Percentiles rank a stretch among this genome's conserved stretches.
These are phyloP conservation scores for Eucera pruinosa DNA, from an alignment of 2,888 invertebrate genomes.

Conservation along the genomic window DNA sequence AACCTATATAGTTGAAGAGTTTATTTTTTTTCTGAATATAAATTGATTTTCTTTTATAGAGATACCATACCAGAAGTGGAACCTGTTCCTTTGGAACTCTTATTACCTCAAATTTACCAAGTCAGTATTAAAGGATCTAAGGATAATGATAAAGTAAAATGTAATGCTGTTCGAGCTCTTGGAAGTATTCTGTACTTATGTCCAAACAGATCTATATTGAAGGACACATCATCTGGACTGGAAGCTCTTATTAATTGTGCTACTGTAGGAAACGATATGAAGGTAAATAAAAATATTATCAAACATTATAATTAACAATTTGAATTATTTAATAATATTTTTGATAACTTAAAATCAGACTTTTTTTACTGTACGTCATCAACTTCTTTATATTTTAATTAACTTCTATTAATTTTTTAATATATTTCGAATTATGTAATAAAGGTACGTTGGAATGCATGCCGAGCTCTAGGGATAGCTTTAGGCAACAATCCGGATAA, in stretches of 20 bases:
- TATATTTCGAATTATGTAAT: constrained; percentile 38
- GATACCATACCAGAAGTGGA: constrained; percentile 87
- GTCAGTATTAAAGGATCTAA: constrained; percentile 88
- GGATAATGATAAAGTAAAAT: constrained; percentile 93
- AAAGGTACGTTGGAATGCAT: constrained; percentile 94
- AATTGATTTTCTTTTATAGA: constrained; percentile 79
- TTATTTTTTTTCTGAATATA: not conserved
- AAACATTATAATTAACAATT: not conserved
- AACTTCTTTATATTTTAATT: constrained; percentile 8
- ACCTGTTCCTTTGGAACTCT: constrained; percentile 87
- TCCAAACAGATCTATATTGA: constrained; percentile 84
- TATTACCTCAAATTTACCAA: constrained; percentile 89
- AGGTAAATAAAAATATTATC: constrained; percentile 84
- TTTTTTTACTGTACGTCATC: not conserved
- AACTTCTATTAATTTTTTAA: constrained; percentile 5
- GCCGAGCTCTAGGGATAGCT: constrained; percentile 93
- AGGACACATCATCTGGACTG: constrained; percentile 87
- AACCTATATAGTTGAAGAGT: not conserved
- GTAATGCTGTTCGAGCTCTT: constrained; percentile 92
- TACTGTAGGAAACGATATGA: constrained; percentile 90
- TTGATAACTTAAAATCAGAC: not conserved
- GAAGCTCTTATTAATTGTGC: constrained; percentile 89
- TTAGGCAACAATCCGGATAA: constrained; percentile 86
- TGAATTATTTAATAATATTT: not conserved
- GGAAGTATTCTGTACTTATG: constrained; percentile 91